phyloP scores from a whole-genome alignment of 2,888 invertebrate species.

The Malthinus seriepunctatus region DNA sequence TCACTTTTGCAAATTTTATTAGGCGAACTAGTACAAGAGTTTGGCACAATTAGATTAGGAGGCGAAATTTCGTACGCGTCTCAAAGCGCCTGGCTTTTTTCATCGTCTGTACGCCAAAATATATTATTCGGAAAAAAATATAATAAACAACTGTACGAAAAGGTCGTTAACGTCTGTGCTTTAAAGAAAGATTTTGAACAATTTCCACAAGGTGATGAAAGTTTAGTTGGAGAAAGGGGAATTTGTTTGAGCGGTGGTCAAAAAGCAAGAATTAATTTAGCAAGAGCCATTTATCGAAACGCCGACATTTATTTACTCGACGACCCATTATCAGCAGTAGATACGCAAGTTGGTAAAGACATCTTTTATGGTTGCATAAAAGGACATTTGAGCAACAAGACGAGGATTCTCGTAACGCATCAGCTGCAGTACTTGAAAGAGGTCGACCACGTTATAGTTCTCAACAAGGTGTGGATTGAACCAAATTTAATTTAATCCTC shows the following conservation, averaged over 20 bases:
- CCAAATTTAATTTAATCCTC: too few species aligned
- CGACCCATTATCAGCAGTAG: slow-evolving; percentile 81
- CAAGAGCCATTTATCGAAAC: slow-evolving; percentile 75
- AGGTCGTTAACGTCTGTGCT: slow-evolving; percentile 63
- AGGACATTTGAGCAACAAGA: slow-evolving; percentile 60
- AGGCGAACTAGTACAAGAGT: slow-evolving; percentile 61
- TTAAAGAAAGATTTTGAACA: slow-evolving; percentile 67
- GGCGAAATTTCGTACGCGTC: slow-evolving; percentile 65
- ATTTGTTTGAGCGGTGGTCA: slow-evolving; percentile 80
- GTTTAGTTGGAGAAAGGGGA: slow-evolving; percentile 71
- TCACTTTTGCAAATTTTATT: slow-evolving; percentile 59
- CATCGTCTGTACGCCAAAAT: slow-evolving; percentile 66
- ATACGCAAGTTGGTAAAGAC: slow-evolving; percentile 75
- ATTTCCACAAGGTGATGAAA: slow-evolving; percentile 59
- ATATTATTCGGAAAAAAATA: slow-evolving; percentile 67
- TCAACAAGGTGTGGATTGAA: slow-evolving; percentile 50
- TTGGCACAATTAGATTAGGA: slow-evolving; percentile 58
- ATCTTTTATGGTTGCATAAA: slow-evolving; percentile 75
- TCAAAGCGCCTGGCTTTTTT: slow-evolving; percentile 70
- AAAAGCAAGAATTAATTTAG: slow-evolving; percentile 77
- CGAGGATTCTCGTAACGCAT: slow-evolving; percentile 72
- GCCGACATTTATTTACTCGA: slow-evolving; percentile 78
- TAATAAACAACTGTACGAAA: slow-evolving; percentile 53
- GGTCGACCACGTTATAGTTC: slow-evolving; percentile 59
- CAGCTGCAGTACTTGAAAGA: slow-evolving; percentile 67